Base-by-base conservation (phyloP, 1,140 invertebrate species). In the Mercenaria mercenaria region DNA sequence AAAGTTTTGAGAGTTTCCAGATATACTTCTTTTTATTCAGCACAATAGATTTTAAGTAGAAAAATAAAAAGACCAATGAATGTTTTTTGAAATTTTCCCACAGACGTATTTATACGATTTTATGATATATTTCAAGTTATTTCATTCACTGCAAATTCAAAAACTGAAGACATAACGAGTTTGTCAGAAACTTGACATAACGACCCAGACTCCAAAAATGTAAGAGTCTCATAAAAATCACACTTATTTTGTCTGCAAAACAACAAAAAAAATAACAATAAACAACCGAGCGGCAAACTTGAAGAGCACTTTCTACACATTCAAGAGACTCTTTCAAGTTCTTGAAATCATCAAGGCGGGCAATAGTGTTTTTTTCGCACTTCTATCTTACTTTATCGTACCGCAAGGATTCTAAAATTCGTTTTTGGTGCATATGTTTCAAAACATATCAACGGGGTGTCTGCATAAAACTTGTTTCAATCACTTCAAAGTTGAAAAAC, bases 401-500 rank as follows among this genome's bases (percentile, higher is more conserved):
- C 61, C 26, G 18, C 1, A 23, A 67, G 32, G 32, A 3, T 32
- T 67, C 3, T 10, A 32, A 29, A 11, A 6, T 18, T 32, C 10
- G 61, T 11, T 3, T 67, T 67, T 67, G 61, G 20, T 37, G 61
- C 61, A 67, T 67, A 37, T 67, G 61, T 67, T 67, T 67, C 18
- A 6, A 67, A 32, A 67, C 26, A 32, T 32, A 32, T 32, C 29
- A 4, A 67, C 29, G 4, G 34, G 67, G 67, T 37, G 34, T 39
- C 34, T 39, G 67, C 18, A 72, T 72, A 29, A 29, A 72, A 72
- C 32, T 20, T 10, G 67, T 72, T 72, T 39, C 67, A 41, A n/a
- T 72, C 67, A 72, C 67, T 39, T 72, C 13, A 72, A 72, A 72
- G 59, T 64, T 64, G 1, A 8, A 64, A 64, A 64, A 64, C 6